These are phyloP conservation scores for Lepetodrilus schrolli DNA, from an alignment of 2,888 invertebrate species.

Conservation along the genomic window DNA sequence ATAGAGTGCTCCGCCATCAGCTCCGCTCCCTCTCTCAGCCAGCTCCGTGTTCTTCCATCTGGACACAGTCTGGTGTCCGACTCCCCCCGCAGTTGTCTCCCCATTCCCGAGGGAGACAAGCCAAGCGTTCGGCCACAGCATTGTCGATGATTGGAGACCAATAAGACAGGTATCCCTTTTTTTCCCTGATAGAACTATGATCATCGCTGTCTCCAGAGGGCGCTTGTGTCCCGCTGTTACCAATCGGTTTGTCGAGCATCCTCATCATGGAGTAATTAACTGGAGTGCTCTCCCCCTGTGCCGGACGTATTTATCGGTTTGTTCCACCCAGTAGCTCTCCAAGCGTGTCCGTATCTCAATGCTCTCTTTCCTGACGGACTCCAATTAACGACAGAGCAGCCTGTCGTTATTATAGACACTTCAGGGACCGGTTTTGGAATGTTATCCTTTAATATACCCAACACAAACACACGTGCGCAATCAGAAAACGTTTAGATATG, in stretches of 20 bases:
- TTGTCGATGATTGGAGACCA: neutral
- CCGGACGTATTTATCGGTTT: neutral
- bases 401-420: too few relatives aligned
- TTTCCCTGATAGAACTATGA: neutral
- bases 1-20: conserved; percentile 22
- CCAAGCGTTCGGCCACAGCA: neutral
- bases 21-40: conserved; percentile 5
- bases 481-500: too few relatives aligned
- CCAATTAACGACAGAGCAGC: too few relatives aligned
- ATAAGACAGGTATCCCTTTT: neutral
- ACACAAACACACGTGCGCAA: too few relatives aligned
- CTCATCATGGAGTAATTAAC: conserved; percentile 15
- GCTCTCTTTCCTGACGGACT: too few relatives aligned
- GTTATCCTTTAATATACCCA: too few relatives aligned
- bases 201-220: conserved; percentile 2
- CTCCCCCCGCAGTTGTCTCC: neutral
- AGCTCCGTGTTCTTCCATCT: conserved; percentile 26
- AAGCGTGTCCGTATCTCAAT: neutral
- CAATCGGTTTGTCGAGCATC: conserved; percentile 16
- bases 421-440: too few relatives aligned
- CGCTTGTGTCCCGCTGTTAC: neutral
- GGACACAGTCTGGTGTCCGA: conserved; percentile 29
- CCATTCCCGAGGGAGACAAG: neutral
- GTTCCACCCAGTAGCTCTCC: neutral
- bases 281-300: conserved; percentile 13